Evolutionary conservation across 2,888 invertebrate species (phyloP), one percentile per base, ranked within the genome.

Genomic region (Leptopterna dolabrata): DNA sequence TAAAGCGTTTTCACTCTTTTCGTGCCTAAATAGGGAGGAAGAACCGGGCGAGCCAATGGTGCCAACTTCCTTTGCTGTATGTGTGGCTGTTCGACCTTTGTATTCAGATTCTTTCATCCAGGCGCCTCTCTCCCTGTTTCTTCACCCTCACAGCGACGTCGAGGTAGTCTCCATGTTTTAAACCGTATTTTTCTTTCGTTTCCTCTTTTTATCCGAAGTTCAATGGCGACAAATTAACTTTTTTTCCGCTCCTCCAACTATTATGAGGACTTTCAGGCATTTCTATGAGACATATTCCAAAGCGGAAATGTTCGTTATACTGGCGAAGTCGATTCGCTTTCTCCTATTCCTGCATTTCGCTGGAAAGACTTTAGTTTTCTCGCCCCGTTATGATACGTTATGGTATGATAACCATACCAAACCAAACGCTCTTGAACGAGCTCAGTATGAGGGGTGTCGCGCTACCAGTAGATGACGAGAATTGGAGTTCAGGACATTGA

Each of bases 61-160:
- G 78, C 78, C 78, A 78, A 78, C 78, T 78, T 78, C 78, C 78
- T 45, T 19, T 13, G 41, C 78, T 78, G 43, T 78, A 43, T 43
- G 78, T 78, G 30, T 41, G 78, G 45, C 14, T 78, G 41, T 78
- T 41, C 78, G 78, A 78, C 45, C 78, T 78, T 78, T 78, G 78
- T 45, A 78, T 78, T 78, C 78, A 78, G 43, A 78, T 78, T 78
- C 45, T 24, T 70, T 16, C 70, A 6, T 36, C 36, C 36, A 36
- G 36, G 36, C 36, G 24, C 13, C 7, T 27, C 70, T n/a, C 70
- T 13, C 1, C 6, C 70, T 24, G 7, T 36, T 2, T 36, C 70
- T 70, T 29, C 29, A 70, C 24, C 70, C 24, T 13, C n/a, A 29
- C 29, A 19, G n/a, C 70, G 4, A 11, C 19, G 9, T 29, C 70